Evolutionary conservation across 2,113 vertebrate genomes (phyloP), one percentile per base, ranked within the genome.

Genomic region (Apodemus speciosus): DNA sequence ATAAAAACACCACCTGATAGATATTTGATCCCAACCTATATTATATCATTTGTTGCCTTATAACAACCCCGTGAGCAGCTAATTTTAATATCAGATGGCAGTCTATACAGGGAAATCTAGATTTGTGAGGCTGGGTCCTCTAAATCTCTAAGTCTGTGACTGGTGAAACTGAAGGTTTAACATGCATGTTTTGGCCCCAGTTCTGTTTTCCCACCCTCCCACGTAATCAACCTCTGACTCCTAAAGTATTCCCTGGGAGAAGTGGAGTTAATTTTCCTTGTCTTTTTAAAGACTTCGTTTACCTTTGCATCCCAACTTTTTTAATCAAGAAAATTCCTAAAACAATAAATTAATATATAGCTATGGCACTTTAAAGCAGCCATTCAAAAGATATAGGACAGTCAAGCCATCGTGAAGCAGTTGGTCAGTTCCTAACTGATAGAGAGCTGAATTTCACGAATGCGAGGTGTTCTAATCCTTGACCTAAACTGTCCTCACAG

Each of bases 321-420:
- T 71, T 56, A 86, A 79, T 76, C 60, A 75, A 96, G 58, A 89
- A 81, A 96, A 79, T 85, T 53, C 9, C 35, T 40, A 62, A 71
- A 9, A 32, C 46, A 76, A n/a, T 62, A 58, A 94, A 90, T 60
- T 35, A 83, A 90, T 66, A 90, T 66, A 72, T 15, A 66, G 58
- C 0, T 15, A 85, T 91, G 88, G 75, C 38, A 69, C 62, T 93
- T 80, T 49, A 84, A 84, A 84, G 11, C 49, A 68, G 13, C 40
- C 23, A 92, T 95, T 90, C 23, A 40, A 46, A 69, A 56, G 20
- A 51, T n/a, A 66, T 0, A 91, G 38, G 51, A 75, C 14, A 79
- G 69, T 71, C 2, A 92, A 94, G 30, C 27, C 38, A n/a, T 69
- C 51, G 40, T 72, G 72, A 85, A 73, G 73, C 27, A 64, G 49